phyloP scores from a whole-genome alignment of 2,797 vertebrate species.

The Philypnodon macrostomus region DNA sequence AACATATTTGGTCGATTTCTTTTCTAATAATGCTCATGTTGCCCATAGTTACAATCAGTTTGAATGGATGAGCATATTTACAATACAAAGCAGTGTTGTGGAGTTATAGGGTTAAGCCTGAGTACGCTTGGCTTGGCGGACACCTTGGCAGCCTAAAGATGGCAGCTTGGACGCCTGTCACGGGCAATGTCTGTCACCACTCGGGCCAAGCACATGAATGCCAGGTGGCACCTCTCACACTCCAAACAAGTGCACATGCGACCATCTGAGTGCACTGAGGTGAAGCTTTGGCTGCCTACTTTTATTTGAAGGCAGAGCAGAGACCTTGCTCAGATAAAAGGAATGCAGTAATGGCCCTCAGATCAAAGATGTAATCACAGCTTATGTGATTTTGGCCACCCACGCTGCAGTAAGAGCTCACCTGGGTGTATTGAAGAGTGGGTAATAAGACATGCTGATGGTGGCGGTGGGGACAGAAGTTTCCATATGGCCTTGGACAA shows the following conservation, averaged over 20 bases:
- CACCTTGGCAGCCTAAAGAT: constrained; percentile 48
- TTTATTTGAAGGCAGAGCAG: constrained; percentile 26
- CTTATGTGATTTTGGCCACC: constrained; percentile 24
- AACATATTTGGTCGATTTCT: no score
- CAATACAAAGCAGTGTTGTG: constrained; percentile 15
- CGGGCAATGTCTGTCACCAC: constrained; percentile 43
- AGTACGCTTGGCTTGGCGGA: constrained; percentile 21
- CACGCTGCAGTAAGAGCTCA: constrained; percentile 7
- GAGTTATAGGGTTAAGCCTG: not conserved
- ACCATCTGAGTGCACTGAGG: constrained; percentile 1
- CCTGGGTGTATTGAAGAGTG: constrained; percentile 12
- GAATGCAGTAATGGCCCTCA: constrained; percentile 19
- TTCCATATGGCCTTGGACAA: constrained; percentile 20
- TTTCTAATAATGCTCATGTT: no score
- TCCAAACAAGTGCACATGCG: constrained; percentile 9
- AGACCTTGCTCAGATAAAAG: constrained; percentile 16
- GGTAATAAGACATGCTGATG: constrained; percentile 19
- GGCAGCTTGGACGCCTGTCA: constrained; percentile 52
- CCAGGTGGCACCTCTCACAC: constrained; percentile 62
- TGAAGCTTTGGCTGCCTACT: constrained; percentile 14
- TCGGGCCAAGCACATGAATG: constrained; percentile 44
- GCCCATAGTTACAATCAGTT: not conserved
- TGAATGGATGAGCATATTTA: not conserved
- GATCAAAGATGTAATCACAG: constrained; percentile 31
- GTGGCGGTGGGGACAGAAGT: constrained; percentile 11